Conservation (phyloP, 2,113 vertebrate genomes). For the Urocitellus parryii region DNA sequence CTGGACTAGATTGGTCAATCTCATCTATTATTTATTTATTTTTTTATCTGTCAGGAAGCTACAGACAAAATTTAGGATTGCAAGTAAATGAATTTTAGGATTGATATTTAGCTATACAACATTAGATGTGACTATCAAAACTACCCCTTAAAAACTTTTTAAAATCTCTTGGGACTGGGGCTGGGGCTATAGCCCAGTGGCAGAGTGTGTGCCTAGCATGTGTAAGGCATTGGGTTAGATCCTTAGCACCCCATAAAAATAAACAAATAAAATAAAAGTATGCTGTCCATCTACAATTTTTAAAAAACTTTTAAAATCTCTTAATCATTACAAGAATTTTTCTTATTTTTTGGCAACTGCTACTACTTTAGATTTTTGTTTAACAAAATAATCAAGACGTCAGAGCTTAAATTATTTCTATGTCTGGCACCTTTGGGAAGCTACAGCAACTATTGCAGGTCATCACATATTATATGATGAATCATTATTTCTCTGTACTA, state of each 20-base stretch:
- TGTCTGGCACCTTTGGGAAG: background rate
- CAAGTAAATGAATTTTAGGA: background rate
- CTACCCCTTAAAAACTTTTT: background rate
- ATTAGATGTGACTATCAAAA: slow-evolving; percentile 29
- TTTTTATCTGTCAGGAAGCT: background rate
- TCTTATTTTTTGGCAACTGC: background rate
- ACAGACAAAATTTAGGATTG: background rate
- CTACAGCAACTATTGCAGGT: background rate
- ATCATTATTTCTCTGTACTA: background rate
- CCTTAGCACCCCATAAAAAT: too few relatives aligned
- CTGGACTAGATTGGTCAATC: background rate
- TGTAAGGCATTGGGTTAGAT: too few relatives aligned
- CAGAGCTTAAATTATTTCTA: background rate
- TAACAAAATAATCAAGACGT: slow-evolving; percentile 9
- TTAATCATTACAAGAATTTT: slow-evolving; percentile 12
- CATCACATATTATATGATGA: slow-evolving; percentile 36
- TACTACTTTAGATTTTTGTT: background rate
- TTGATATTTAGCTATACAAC: slow-evolving; percentile 9
- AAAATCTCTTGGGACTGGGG: background rate
- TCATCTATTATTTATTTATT: background rate
- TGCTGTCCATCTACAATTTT: too few relatives aligned
- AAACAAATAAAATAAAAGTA: too few relatives aligned
- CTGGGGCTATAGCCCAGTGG: too few relatives aligned
- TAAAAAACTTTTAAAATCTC: background rate
- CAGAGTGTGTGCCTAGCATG: too few relatives aligned